Evolutionary conservation across 2,888 invertebrate species (phyloP).

Genomic region (Drosophila mettleri): DNA sequence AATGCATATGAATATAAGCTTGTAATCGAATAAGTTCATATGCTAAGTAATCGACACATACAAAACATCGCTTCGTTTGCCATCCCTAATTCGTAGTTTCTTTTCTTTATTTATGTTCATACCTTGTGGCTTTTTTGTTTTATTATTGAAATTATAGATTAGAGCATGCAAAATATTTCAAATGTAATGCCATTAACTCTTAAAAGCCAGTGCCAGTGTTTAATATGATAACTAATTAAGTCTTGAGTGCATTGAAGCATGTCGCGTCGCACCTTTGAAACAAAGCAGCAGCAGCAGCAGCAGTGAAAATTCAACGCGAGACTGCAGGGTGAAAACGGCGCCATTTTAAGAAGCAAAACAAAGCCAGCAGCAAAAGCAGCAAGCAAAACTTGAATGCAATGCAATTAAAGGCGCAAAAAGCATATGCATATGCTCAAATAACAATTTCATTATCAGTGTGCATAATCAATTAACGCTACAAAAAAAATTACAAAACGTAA

Average conservation of each 20-base stretch:
- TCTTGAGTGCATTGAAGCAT: conserved; percentile 48
- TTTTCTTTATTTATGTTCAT: conserved; percentile 83
- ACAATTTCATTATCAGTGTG: conserved; percentile 47
- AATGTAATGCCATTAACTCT: conserved; percentile 39
- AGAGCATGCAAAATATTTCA: conserved; percentile 38
- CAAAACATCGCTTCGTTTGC: conserved; percentile 22
- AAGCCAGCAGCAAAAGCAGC: conserved; percentile 65
- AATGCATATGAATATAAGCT: background rate
- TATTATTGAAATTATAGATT: conserved; percentile 54
- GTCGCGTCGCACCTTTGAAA: conserved; percentile 60
- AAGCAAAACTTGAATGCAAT: conserved; percentile 69
- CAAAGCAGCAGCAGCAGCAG: conserved; percentile 62
- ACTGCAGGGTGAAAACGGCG: conserved; percentile 83
- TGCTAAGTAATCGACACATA: conserved; percentile 1
- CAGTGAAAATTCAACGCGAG: conserved; percentile 66
- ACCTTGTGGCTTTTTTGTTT: conserved; percentile 79
- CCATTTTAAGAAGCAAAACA: conserved; percentile 84
- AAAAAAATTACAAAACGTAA: conserved; percentile 51
- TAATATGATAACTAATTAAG: conserved; percentile 22
- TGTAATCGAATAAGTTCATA: conserved; percentile 28
- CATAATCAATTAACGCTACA: conserved; percentile 54
- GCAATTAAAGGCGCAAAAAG: conserved; percentile 64
- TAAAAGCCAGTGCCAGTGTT: conserved; percentile 25
- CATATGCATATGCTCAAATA: conserved; percentile 60
- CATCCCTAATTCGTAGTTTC: conserved; percentile 69